phyloP scores from a whole-genome alignment of 2,113 vertebrate species.

The Lasiurus borealis region DNA sequence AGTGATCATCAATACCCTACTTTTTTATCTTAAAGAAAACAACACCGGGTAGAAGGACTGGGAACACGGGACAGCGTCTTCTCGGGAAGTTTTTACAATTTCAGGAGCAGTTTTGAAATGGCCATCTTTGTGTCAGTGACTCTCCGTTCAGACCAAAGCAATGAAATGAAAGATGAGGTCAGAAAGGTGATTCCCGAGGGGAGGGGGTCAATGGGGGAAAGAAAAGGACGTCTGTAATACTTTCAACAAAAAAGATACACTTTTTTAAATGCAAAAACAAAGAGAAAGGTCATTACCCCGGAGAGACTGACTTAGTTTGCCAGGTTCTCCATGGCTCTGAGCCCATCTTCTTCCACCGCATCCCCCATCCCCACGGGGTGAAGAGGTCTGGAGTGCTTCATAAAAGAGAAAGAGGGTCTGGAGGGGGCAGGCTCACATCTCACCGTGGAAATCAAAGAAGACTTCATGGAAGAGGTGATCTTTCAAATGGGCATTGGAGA shows the following conservation, averaged over 20 bases:
- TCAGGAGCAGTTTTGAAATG: not conserved
- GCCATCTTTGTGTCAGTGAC: not conserved
- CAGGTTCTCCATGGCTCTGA: not conserved
- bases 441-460: not conserved
- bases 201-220: too few relatives aligned
- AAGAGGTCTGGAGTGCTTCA: not conserved
- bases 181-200: not conserved
- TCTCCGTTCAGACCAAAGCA: not conserved
- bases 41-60: not conserved
- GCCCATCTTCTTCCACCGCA: not conserved
- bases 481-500: not conserved
- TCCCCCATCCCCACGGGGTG: not conserved
- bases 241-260: too few relatives aligned
- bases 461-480: not conserved
- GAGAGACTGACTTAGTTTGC: not conserved
- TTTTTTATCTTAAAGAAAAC: conserved; percentile 19
- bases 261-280: too few relatives aligned
- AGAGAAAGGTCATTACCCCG: not conserved
- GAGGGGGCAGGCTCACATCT: not conserved
- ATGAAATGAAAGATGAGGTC: not conserved
- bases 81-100: not conserved
- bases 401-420: not conserved
- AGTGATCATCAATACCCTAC: not conserved
- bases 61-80: not conserved
- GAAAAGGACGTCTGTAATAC: too few relatives aligned